phyloP scores from a whole-genome alignment of 2,888 invertebrate genomes.

The Phlogophora meticulosa region DNA sequence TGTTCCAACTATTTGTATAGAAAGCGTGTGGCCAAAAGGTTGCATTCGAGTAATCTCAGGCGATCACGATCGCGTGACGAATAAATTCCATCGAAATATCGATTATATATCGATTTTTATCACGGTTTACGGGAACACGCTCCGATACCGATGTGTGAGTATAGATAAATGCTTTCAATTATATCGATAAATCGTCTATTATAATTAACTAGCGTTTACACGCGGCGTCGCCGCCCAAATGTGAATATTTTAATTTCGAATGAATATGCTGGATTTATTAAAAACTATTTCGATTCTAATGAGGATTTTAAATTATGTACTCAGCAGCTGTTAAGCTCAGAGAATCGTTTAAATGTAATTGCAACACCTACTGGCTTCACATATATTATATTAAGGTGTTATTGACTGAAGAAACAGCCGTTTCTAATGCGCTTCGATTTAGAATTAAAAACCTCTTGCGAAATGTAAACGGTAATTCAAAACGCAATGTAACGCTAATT shows the following conservation, averaged over 20 bases:
- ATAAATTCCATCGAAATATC: constrained; percentile 78
- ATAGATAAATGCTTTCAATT: constrained; percentile 81
- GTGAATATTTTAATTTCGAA: constrained; percentile 65
- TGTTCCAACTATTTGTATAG: constrained; percentile 66
- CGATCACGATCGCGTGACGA: constrained; percentile 82
- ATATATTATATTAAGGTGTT: constrained; percentile 50
- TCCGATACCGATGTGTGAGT: constrained; percentile 74
- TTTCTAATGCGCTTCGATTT: constrained; percentile 50
- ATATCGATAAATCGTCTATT: constrained; percentile 85
- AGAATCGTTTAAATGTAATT: constrained; percentile 61
- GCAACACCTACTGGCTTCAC: constrained; percentile 59
- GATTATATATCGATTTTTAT: constrained; percentile 83
- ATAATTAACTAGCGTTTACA: constrained; percentile 76
- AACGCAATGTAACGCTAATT: constrained; percentile 27
- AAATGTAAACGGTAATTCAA: constrained; percentile 34
- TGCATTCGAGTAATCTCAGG: constrained; percentile 69
- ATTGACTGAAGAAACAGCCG: constrained; percentile 55
- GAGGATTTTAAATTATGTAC: constrained; percentile 67
- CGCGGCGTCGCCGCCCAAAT: constrained; percentile 61
- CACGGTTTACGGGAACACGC: constrained; percentile 79
- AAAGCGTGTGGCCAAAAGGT: constrained; percentile 71
- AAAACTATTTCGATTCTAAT: constrained; percentile 68
- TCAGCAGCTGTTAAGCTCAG: constrained; percentile 57
- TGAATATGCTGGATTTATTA: constrained; percentile 66
- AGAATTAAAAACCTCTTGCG: constrained; percentile 44